phyloP scores from a whole-genome alignment of 2,797 vertebrate species.

The Mionectes olivaceus region DNA sequence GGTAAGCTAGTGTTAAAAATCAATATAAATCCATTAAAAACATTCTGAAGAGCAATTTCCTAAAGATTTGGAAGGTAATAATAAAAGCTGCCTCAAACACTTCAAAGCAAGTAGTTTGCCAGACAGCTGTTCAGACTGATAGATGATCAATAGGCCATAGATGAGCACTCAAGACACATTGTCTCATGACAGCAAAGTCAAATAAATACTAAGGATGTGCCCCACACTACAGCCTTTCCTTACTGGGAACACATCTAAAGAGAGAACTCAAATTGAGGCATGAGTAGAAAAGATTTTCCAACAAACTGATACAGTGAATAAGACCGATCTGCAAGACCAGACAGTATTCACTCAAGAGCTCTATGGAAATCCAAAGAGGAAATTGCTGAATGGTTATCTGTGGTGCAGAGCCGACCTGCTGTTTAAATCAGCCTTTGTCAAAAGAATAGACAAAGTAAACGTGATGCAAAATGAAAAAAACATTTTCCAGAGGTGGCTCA shows the following conservation, averaged over 20 bases:
- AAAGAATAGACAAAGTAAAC: neutral
- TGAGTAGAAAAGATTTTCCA: slow-evolving; percentile 32
- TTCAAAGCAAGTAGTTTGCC: neutral
- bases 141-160: neutral
- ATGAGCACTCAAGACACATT: neutral
- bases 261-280: neutral
- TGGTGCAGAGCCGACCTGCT: neutral
- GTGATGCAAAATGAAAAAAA: neutral
- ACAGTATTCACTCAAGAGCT: neutral
- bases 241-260: neutral
- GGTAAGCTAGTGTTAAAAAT: neutral
- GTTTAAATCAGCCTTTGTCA: neutral
- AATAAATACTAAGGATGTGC: neutral
- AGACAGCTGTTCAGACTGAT: slow-evolving; percentile 1
- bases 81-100: neutral
- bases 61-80: neutral
- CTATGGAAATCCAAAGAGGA: slow-evolving; percentile 15
- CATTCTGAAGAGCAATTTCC: neutral
- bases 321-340: slow-evolving; percentile 12
- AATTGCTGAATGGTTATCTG: neutral
- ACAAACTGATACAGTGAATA: slow-evolving; percentile 4
- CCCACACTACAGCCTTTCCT: neutral
- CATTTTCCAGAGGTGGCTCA: neutral
- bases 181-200: neutral
- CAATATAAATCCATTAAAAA: neutral